Evolutionary conservation across 1,140 invertebrate genomes (phyloP).

Genomic region (Drosophila hydei): DNA sequence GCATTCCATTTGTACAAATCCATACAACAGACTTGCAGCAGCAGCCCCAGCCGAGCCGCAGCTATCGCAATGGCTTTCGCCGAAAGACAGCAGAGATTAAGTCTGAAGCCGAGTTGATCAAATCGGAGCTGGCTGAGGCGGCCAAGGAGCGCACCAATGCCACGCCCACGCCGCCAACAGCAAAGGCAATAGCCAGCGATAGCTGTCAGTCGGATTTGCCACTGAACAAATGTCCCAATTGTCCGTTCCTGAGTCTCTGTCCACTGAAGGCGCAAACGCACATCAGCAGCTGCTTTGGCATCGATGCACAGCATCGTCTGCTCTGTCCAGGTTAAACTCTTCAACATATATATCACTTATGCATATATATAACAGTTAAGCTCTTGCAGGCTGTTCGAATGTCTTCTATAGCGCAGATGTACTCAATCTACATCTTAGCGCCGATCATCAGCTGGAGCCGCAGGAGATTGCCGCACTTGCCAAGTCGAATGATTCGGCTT

Average conservation of each 20-base stretch:
- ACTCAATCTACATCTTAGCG: slow-evolving; percentile 84
- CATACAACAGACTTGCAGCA: slow-evolving; percentile 76
- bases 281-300: slow-evolving; percentile 47
- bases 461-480: slow-evolving; percentile 64
- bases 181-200: slow-evolving; percentile 35
- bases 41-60: slow-evolving; percentile 57
- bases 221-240: slow-evolving; percentile 55
- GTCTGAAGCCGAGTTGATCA: slow-evolving; percentile 76
- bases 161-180: slow-evolving; percentile 73
- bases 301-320: slow-evolving; percentile 31
- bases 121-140: slow-evolving; percentile 70
- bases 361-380: background rate
- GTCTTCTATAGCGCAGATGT: slow-evolving; percentile 84
- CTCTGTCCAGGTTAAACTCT: slow-evolving; percentile 56
- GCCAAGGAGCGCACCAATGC: slow-evolving; percentile 71
- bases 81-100: slow-evolving; percentile 76
- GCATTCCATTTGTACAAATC: slow-evolving; percentile 78
- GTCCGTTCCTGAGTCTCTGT: slow-evolving; percentile 64
- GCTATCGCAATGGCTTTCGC: slow-evolving; percentile 71
- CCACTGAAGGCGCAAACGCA: slow-evolving; percentile 43
- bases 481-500: slow-evolving; percentile 6
- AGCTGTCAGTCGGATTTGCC: slow-evolving; percentile 4
- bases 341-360: background rate
- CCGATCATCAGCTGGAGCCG: slow-evolving; percentile 84
- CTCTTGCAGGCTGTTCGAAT: slow-evolving; percentile 83